phyloP scores from a whole-genome alignment of 2,113 vertebrate species.

The Clinocottus analis region DNA sequence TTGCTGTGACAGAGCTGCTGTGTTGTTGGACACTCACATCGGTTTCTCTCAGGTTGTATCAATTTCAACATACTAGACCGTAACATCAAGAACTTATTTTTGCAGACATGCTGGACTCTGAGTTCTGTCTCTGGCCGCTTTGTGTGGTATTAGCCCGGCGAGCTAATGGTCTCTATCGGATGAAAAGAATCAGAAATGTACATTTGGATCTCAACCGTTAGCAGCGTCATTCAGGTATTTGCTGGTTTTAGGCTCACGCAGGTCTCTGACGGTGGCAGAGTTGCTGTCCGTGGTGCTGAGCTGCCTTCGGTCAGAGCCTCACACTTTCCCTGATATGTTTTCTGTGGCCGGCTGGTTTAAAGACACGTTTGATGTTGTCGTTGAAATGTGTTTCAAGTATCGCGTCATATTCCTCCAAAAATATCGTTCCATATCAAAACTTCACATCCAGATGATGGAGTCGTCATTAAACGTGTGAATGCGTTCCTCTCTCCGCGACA shows the following conservation, averaged over 20 bases:
- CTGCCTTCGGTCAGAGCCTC: background rate
- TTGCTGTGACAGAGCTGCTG: background rate
- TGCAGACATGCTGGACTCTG: too few relatives aligned
- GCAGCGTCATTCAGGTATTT: too few relatives aligned
- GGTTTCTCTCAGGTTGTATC: too few relatives aligned
- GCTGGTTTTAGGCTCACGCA: background rate
- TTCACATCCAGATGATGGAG: background rate
- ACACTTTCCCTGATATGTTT: background rate
- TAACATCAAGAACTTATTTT: too few relatives aligned
- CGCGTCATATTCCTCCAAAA: background rate
- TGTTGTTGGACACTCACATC: background rate
- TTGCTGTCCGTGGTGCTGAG: slow-evolving; percentile 31
- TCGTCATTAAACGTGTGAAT: background rate
- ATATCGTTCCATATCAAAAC: background rate
- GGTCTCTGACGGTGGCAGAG: background rate
- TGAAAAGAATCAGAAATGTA: too few relatives aligned
- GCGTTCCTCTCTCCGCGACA: slow-evolving; percentile 13
- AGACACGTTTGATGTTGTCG: background rate
- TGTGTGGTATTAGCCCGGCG: too few relatives aligned
- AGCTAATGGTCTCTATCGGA: too few relatives aligned
- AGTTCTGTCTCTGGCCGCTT: background rate
- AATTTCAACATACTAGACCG: too few relatives aligned
- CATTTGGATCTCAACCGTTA: too few relatives aligned
- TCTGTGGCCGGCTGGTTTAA: background rate
- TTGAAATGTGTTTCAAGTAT: background rate